A percentile compares a stretch with the other conserved stretches of the same genome.
phyloP scores from a whole-genome alignment of 2,888 invertebrate genomes.

The Buathra laborator region DNA sequence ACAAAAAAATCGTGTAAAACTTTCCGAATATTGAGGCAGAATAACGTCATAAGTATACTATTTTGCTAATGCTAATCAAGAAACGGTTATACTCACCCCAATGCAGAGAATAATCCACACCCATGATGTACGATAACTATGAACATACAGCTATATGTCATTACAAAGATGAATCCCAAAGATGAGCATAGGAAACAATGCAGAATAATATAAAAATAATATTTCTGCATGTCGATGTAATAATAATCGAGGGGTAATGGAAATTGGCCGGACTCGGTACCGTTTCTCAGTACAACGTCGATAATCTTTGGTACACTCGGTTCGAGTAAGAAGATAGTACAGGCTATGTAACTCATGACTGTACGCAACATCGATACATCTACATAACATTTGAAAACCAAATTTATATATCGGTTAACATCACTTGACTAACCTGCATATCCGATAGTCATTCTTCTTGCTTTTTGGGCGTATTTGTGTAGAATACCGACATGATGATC shows the following conservation, averaged over 20 bases:
- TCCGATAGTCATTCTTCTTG: slow-evolving; percentile 29
- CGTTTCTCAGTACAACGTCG: slow-evolving; percentile 36
- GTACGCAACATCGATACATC: not conserved
- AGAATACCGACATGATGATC: slow-evolving; percentile 35
- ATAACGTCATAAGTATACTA: not conserved
- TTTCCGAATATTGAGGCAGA: not conserved
- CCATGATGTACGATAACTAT: not conserved
- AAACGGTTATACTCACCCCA: not conserved
- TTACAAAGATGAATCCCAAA: not conserved
- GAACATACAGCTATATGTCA: not conserved
- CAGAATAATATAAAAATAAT: slow-evolving; percentile 40
- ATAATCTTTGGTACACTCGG: slow-evolving; percentile 47
- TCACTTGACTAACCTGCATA: slow-evolving; percentile 41
- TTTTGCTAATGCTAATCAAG: not conserved
- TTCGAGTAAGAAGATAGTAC: slow-evolving; percentile 19
- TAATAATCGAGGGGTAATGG: slow-evolving; percentile 46
- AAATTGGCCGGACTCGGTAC: slow-evolving; percentile 49
- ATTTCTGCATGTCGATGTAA: slow-evolving; percentile 46
- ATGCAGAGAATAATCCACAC: no score
- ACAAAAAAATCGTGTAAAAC: not conserved
- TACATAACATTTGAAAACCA: not conserved
- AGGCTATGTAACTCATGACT: slow-evolving; percentile 6
- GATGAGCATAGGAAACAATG: not conserved
- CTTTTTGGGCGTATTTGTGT: slow-evolving; percentile 37
- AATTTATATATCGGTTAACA: not conserved